A percentile compares a stretch with the other conserved stretches of the same genome.
These are phyloP conservation scores for Platalea minor DNA, from an alignment of 2,797 vertebrate genomes.

Conservation along the genomic window DNA sequence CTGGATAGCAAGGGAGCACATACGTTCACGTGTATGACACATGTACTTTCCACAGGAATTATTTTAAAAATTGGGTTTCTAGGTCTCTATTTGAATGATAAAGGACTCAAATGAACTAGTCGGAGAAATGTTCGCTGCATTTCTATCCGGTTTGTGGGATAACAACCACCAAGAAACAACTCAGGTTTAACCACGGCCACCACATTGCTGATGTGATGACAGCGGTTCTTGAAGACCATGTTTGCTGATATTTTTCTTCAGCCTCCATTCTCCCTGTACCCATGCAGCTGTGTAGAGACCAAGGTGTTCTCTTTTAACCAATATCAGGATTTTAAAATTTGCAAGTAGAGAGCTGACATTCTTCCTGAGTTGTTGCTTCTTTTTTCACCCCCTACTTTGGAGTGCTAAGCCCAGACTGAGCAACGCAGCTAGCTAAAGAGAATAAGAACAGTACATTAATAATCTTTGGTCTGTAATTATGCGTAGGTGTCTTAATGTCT, in stretches of 20 bases:
- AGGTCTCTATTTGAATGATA: not conserved
- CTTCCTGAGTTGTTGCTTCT: not conserved
- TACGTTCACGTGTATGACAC: not conserved
- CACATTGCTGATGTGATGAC: not conserved
- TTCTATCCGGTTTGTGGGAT: not conserved
- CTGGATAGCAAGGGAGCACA: not conserved
- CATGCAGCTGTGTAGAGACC: not conserved
- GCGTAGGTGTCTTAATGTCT: constrained; percentile 27
- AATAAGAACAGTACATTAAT: not conserved
- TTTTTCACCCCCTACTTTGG: not conserved
- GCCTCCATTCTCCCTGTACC: not conserved
- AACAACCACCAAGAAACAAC: not conserved
- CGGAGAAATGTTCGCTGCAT: not conserved
- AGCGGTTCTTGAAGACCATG: not conserved
- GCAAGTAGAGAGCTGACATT: not conserved
- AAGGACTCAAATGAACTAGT: not conserved
- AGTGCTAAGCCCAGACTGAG: constrained; percentile 13
- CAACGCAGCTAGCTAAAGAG: not conserved
- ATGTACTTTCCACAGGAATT: not conserved
- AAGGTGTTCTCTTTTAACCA: not conserved
- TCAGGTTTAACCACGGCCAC: not conserved
- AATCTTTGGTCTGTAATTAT: constrained; percentile 36
- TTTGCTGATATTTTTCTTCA: not conserved
- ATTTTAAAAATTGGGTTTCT: not conserved
- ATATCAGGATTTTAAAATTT: not conserved